A percentile compares a stretch with the other conserved stretches of the same genome.
These are phyloP conservation scores for Chaetophractus vellerosus DNA, from an alignment of 2,797 vertebrate species.

Conservation along the genomic window DNA sequence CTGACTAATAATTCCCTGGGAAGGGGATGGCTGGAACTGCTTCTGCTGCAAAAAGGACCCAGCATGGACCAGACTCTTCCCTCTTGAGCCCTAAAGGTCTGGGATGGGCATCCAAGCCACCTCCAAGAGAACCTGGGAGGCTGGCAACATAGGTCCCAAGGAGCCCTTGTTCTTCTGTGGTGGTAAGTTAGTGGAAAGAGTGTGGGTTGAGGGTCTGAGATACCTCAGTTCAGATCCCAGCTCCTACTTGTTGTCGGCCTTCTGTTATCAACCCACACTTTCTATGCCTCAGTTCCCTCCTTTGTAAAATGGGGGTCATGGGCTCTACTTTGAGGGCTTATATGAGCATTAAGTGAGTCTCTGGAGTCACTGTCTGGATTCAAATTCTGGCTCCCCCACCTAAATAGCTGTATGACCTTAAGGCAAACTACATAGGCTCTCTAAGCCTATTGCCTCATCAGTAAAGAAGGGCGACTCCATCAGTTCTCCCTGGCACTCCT, in stretches of 20 bases:
- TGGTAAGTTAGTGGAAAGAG: not conserved
- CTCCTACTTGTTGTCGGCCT: not conserved
- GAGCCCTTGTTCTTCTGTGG: not conserved
- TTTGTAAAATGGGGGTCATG: not conserved
- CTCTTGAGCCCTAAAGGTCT: not conserved
- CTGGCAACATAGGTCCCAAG: too few species aligned
- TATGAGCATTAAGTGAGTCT: not conserved
- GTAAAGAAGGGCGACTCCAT: not conserved
- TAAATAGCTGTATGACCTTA: not conserved
- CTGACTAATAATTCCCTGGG: not conserved
- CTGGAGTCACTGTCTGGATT: not conserved
- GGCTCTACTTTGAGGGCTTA: not conserved
- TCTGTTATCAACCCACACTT: not conserved
- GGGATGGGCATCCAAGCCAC: not conserved
- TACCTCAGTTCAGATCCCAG: not conserved
- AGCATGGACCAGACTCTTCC: not conserved
- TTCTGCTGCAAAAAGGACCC: not conserved
- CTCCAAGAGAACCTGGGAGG: not conserved
- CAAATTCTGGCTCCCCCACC: not conserved
- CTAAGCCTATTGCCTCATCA: not conserved
- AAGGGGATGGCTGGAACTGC: not conserved
- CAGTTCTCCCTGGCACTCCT: not conserved
- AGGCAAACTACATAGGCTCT: not conserved
- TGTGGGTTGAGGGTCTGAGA: not conserved
- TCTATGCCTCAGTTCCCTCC: not conserved